Conservation (phyloP, 2,888 invertebrate genomes). For the Parnassius smintheus region DNA sequence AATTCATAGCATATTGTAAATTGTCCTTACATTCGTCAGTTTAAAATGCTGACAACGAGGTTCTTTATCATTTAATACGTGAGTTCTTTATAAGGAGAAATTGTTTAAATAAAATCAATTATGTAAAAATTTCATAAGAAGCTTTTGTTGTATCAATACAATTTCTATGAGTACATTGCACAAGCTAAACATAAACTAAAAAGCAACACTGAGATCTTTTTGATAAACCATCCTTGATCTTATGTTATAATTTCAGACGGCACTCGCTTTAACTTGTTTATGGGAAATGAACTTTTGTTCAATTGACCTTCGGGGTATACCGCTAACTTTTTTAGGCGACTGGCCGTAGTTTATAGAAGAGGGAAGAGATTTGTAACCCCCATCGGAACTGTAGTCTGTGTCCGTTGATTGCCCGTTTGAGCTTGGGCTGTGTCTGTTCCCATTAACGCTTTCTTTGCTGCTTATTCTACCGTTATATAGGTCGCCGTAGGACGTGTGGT, state of each 20-base stretch:
- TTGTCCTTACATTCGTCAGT: background rate
- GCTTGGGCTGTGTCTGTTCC: conserved; percentile 67
- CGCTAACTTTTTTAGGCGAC: conserved; percentile 72
- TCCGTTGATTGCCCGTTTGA: conserved; percentile 72
- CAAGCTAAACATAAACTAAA: background rate
- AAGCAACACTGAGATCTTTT: conserved; percentile 30
- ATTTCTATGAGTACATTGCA: background rate
- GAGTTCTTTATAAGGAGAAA: too few relatives aligned
- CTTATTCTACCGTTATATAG: conserved; percentile 69
- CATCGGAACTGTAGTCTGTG: conserved; percentile 77
- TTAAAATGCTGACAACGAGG: too few relatives aligned
- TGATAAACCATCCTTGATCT: conserved; percentile 27
- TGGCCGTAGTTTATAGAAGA: conserved; percentile 68
- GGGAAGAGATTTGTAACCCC: conserved; percentile 77
- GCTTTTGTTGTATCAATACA: background rate
- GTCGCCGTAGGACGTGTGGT: conserved; percentile 74
- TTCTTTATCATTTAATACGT: too few relatives aligned
- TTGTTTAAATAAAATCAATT: too few relatives aligned
- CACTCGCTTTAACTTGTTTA: conserved; percentile 73
- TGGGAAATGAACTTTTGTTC: conserved; percentile 71
- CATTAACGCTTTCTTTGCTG: conserved; percentile 70
- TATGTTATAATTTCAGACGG: conserved; percentile 50
- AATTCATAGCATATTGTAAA: background rate
- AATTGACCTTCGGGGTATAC: conserved; percentile 72
- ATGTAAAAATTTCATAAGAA: too few relatives aligned